Evolutionary conservation across 2,888 invertebrate genomes (phyloP), one percentile per base, ranked within the genome.

Genomic region (Oscheius myriophilus): DNA sequence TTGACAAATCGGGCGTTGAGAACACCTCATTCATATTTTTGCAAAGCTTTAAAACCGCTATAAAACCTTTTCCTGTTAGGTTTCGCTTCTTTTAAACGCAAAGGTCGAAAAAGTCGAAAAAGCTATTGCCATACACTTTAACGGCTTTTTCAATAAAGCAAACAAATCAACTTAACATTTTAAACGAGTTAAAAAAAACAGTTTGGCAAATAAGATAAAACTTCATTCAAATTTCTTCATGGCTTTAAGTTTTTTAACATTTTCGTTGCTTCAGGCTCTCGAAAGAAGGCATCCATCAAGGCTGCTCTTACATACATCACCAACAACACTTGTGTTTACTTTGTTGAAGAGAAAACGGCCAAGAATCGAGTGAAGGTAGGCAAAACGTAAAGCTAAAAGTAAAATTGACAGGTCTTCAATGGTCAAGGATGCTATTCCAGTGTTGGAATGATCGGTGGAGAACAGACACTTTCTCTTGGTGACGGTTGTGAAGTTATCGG

Each of bases 351-450:
- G 42, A 54, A 51, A n/a, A 72, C 70, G 0, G 71, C 73, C 0
- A 42, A 63, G 7, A 76, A 73, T 58, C 63, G 72, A 11, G 76
- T 76, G 16, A 70, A 69, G 64, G 75, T 71, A 16, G 46, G 43
- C 16, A 33, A 33, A 6, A 6, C 33, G 3, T 33, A n/a, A n/a
- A n/a, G n/a, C 33, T 3, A 33, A 3, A 33, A 3, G 9, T 9
- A 33, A 33, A 6, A 6, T 41, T 16, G 63, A 49, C 25, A 70
- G 67, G 66, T 76, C 9, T 58, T 76, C 59, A 70, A 70, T 41
- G 76, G 76, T 39, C 68, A 66, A 11, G 76, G 76, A 0, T 76
- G 76, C 57, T 76, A 73, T 57, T 76, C 76, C 12, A 69, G 45
- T n/a, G 64, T 73, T 18, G 76, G 76, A 54, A 76, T 73, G 73